These are phyloP conservation scores for Botia almorhae DNA, from an alignment of 2,797 vertebrate genomes.

Conservation along the genomic window DNA sequence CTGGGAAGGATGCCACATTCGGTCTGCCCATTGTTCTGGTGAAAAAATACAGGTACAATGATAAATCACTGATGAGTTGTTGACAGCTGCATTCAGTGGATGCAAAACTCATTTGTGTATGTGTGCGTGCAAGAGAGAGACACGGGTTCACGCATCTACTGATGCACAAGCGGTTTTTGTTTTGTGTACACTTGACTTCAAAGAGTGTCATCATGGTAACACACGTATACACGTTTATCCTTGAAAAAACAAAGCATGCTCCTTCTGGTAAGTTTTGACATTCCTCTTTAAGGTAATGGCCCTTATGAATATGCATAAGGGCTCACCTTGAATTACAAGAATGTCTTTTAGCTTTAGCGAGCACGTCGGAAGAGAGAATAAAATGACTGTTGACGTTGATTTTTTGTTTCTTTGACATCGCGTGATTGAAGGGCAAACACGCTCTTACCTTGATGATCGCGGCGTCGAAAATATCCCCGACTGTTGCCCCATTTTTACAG, in stretches of 20 bases:
- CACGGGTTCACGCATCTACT: conserved; percentile 24
- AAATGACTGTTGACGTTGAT: conserved; percentile 54
- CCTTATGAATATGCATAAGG: conserved; percentile 58
- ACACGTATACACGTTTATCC: conserved; percentile 49
- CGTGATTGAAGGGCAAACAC: conserved; percentile 54
- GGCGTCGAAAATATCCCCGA: conserved; percentile 13
- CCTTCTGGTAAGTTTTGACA: conserved; percentile 55
- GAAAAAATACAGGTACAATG: conserved; percentile 40
- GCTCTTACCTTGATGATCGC: conserved; percentile 41
- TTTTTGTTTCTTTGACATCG: conserved; percentile 47
- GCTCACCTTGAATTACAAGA: conserved; percentile 60
- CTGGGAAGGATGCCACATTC: conserved; percentile 36
- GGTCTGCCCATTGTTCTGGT: conserved; percentile 52
- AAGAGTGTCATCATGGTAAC: conserved; percentile 52
- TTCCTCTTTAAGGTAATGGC: conserved; percentile 55
- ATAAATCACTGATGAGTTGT: conserved; percentile 43
- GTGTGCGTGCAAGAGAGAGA: not conserved
- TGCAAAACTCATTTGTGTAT: conserved; percentile 36
- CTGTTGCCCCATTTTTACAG: conserved; percentile 30
- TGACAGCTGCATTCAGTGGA: conserved; percentile 49
- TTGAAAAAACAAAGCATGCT: conserved; percentile 54
- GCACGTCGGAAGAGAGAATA: conserved; percentile 35
- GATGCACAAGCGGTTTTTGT: conserved; percentile 33
- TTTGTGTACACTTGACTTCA: conserved; percentile 48
- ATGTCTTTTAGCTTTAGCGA: conserved; percentile 48